Conservation (phyloP, 2,888 invertebrate genomes). For the Perdita meconis region DNA sequence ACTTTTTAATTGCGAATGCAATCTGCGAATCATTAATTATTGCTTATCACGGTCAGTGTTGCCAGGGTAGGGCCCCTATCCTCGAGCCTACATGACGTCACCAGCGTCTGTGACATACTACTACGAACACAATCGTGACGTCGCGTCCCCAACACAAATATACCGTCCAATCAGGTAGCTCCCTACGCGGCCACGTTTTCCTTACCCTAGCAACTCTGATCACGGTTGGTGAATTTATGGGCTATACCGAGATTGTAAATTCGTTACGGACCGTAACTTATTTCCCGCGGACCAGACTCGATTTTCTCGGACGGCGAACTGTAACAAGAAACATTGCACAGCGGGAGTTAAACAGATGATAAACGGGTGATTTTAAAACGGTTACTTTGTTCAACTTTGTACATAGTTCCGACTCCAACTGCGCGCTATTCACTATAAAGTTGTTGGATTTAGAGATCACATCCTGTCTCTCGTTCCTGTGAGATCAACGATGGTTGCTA, state of each 20-base stretch:
- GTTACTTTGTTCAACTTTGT: neutral
- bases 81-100: too few species aligned
- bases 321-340: constrained; percentile 8
- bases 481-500: neutral
- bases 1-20: constrained; percentile 47
- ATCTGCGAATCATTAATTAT: constrained; percentile 53
- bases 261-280: constrained; percentile 18
- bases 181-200: too few species aligned
- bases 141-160: too few species aligned
- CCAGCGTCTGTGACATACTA: too few species aligned
- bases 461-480: neutral
- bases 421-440: too few species aligned
- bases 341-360: neutral
- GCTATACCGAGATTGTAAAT: constrained; percentile 27
- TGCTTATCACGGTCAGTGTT: constrained; percentile 39
- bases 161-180: too few species aligned
- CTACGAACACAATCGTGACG: too few species aligned
- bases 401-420: neutral
- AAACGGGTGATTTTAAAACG: neutral
- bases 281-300: constrained; percentile 14
- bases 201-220: too few species aligned
- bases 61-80: too few species aligned
- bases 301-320: constrained; percentile 15
- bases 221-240: constrained; percentile 42
- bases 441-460: too few species aligned